Base-by-base conservation (phyloP, 2,888 invertebrate species). In the Unio delphinus region DNA sequence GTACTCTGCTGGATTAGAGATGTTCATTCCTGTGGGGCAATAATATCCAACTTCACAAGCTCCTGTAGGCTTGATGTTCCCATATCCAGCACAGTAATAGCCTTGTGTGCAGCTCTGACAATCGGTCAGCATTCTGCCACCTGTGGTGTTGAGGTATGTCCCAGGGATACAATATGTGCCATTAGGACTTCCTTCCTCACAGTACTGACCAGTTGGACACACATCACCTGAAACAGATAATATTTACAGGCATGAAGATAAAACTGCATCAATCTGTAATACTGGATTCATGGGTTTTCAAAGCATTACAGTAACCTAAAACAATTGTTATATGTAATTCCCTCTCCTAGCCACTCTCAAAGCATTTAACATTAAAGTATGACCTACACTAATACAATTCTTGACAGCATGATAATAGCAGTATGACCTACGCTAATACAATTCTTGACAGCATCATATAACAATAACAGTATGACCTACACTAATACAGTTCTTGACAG, bases 101-200 rank as follows among this genome's bases (percentile, higher is more conserved):
- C 88, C 88, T 62, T 78, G 81, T 3, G 81, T 82, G 70, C 89
- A 89, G 45, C 73, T 67, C 20, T 80, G 65, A 73, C 89, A 89
- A 69, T 88, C 88, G 0, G 72, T 34, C 30, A 79, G 80, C 20
- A 69, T 55, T 54, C 74, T 69, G 18, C 81, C 82, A 7, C 86
- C 84, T 1, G 86, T 87, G n/a, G 83, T 80, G 68, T 84, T 82
- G 59, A 86, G 78, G 76, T 80, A 88, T 1, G 88, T 88, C 4
- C 87, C 86, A 11, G 86, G 87, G 20, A 87, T 88, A 72, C 89
- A 89, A 60, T 76, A 74, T 4, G 80, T 80, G 3, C 87, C 88
- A 58, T 72, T 79, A 4, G 80, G 23, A 60, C 86, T 87, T 15
- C 85, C 86, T 18, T 55, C 67, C 11, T 76, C 78, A 69, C 87